Evolutionary conservation across 2,888 invertebrate genomes (phyloP), one percentile per base, ranked within the genome.

Genomic region (Sipha maydis): DNA sequence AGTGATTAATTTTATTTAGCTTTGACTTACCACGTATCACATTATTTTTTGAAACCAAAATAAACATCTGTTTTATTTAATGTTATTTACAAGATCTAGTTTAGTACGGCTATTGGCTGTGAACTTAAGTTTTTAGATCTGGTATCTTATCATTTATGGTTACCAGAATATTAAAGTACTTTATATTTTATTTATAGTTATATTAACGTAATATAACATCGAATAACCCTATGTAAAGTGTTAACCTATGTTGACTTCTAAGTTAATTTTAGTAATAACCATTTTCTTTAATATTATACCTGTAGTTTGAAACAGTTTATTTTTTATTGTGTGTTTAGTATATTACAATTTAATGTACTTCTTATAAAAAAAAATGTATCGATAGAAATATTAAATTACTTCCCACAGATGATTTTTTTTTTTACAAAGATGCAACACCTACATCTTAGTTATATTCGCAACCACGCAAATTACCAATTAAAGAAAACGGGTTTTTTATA

Each of bases 61-160:
- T 78, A n/a, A 85, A 85, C 85, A 85, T 85, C 77, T 85, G 85
- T 85, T 85, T 85, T n/a, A n/a, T 85, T 34, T 85, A 85, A 77
- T 84, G 28, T 76, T 84, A 21, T 56, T 75, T 14, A 61, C 61
- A 76, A 61, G 28, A 84, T 78, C 54, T 34, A 38, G 38, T 61
- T 9, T 75, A 21, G 38, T 77, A 67, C 41, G n/a, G 77, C n/a
- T 69, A 76, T 77, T 76, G 31, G 77, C 31, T 69, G 67, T 77
- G n/a, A 38, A 77, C 67, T 85, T 48, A 67, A 69, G 67, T 48
- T 69, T 77, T 69, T 48, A 85, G 31, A 48, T 85, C 77, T 85
- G 69, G 67, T 85, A 67, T 48, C 48, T 76, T 77, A 85, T 85
- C 25, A 83, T 73, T n/a, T 34, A 85, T 77, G 48, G 77, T 69